Conservation (phyloP, 2,113 vertebrate genomes). For the Uropsilus gracilis region DNA sequence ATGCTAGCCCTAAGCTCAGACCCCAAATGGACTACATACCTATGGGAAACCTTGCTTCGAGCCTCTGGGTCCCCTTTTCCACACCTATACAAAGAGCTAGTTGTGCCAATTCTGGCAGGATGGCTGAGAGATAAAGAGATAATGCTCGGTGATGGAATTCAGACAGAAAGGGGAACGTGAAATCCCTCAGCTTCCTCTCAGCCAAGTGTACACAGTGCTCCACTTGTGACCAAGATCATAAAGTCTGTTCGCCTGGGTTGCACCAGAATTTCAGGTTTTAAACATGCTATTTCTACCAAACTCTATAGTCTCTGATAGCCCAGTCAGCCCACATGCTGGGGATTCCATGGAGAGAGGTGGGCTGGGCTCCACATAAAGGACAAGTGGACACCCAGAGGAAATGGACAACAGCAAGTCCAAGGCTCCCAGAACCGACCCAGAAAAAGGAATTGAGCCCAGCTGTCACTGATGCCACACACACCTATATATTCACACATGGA, state of each 20-base stretch:
- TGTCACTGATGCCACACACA: neutral
- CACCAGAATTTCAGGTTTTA: neutral
- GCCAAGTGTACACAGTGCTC: neutral
- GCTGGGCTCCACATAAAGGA: neutral
- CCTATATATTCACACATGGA: neutral
- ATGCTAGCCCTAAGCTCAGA: no score
- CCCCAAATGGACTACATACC: fast-evolving
- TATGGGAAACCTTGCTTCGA: fast-evolving
- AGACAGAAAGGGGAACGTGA: fast-evolving
- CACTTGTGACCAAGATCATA: fast-evolving
- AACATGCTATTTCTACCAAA: neutral
- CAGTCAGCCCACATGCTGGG: neutral
- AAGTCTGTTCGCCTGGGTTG: no score
- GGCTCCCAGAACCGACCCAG: neutral
- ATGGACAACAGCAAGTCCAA: neutral
- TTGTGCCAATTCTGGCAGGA: fast-evolving
- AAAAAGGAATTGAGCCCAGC: neutral
- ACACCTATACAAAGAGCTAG: neutral
- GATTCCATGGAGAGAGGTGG: neutral
- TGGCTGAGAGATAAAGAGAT: neutral
- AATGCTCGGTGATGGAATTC: fast-evolving
- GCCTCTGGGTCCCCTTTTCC: no score
- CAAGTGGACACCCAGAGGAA: fast-evolving
- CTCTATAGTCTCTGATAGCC: neutral
- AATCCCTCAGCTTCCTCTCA: neutral